These are phyloP conservation scores for Tethea ocularis DNA, from an alignment of 2,888 invertebrate species.

Conservation along the genomic window DNA sequence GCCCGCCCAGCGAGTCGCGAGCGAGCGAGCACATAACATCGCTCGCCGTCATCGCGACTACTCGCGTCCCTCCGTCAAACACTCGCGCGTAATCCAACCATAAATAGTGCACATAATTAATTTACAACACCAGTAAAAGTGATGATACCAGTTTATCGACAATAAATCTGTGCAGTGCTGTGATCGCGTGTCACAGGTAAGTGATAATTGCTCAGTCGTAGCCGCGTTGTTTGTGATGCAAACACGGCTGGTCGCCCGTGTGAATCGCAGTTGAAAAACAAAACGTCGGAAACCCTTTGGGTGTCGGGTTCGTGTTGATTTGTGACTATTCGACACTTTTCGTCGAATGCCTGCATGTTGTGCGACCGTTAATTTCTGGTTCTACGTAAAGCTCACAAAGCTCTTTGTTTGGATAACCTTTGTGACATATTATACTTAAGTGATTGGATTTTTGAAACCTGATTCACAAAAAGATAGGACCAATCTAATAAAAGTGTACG, in stretches of 20 bases:
- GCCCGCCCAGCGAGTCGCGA: conserved; percentile 64
- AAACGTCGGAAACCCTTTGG: conserved; percentile 63
- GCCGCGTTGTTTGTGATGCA: conserved; percentile 71
- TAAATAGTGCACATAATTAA: conserved; percentile 76
- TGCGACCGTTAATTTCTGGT: conserved; percentile 29
- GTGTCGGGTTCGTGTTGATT: conserved; percentile 51
- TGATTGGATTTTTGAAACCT: not conserved
- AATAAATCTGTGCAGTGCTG: conserved; percentile 80
- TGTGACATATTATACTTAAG: not conserved
- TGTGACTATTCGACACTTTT: conserved; percentile 62
- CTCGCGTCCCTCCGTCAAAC: conserved; percentile 52
- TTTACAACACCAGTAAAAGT: conserved; percentile 80
- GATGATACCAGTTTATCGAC: conserved; percentile 82
- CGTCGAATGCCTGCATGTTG: conserved; percentile 37
- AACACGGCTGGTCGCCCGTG: conserved; percentile 56
- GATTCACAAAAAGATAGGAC: not conserved
- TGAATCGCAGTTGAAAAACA: conserved; percentile 48
- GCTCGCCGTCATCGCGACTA: conserved; percentile 65
- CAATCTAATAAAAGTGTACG: no score
- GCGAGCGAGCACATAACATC: conserved; percentile 52
- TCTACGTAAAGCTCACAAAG: conserved; percentile 7
- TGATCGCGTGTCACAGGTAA: conserved; percentile 81
- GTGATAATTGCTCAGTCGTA: conserved; percentile 79
- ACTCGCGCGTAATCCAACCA: conserved; percentile 44
- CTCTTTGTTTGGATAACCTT: conserved; percentile 9